A percentile compares a stretch with the other conserved stretches of the same genome.
phyloP scores from a whole-genome alignment of 2,797 vertebrate genomes.

The Phrynocephalus forsythii region DNA sequence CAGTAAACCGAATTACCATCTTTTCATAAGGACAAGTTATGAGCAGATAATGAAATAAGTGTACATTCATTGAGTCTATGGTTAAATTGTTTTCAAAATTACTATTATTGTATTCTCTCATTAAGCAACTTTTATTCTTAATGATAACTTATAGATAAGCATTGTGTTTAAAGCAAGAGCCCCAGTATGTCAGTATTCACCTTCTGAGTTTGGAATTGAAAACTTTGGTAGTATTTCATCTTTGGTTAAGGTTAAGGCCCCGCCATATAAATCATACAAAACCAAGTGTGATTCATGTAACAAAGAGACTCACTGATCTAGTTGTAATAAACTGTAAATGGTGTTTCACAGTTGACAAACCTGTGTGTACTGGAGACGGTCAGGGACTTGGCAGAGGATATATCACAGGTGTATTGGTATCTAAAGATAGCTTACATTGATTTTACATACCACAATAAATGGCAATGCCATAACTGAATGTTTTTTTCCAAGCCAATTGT shows the following conservation, averaged over 20 bases:
- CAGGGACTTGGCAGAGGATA: slow-evolving; percentile 80
- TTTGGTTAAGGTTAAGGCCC: slow-evolving; percentile 80
- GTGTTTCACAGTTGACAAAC: slow-evolving; percentile 82
- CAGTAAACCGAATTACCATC: slow-evolving; percentile 79
- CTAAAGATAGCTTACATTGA: slow-evolving; percentile 68
- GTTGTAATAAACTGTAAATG: slow-evolving; percentile 78
- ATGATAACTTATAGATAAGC: slow-evolving; percentile 66
- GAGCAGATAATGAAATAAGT: slow-evolving; percentile 51
- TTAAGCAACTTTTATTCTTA: slow-evolving; percentile 72
- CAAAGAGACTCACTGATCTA: slow-evolving; percentile 81
- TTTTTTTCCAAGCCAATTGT: slow-evolving; percentile 68
- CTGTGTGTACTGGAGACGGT: slow-evolving; percentile 82
- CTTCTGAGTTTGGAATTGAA: slow-evolving; percentile 73
- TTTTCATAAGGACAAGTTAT: slow-evolving; percentile 28
- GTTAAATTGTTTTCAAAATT: slow-evolving; percentile 60
- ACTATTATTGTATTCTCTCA: slow-evolving; percentile 77
- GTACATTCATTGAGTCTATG: slow-evolving; percentile 75
- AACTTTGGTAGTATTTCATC: slow-evolving; percentile 66
- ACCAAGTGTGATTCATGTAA: slow-evolving; percentile 79
- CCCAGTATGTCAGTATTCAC: slow-evolving; percentile 68
- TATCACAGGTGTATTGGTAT: slow-evolving; percentile 72
- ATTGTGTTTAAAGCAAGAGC: slow-evolving; percentile 73
- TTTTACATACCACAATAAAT: slow-evolving; percentile 70
- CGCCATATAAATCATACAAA: slow-evolving; percentile 75
- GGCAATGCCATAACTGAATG: slow-evolving; percentile 65